Base-by-base conservation (phyloP, 2,888 invertebrate species). In the Drosophila peninsularis region DNA sequence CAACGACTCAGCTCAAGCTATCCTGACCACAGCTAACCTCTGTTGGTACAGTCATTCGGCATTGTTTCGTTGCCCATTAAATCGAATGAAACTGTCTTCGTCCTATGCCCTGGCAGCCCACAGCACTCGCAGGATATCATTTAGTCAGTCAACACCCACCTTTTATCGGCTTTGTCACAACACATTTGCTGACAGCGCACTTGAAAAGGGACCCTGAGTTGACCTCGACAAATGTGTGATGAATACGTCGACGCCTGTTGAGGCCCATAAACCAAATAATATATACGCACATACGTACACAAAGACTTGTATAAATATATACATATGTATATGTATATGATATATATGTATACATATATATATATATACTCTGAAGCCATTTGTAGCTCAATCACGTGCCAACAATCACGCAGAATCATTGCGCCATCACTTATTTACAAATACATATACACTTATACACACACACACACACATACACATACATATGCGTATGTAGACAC, bases 351-450 rank as follows among this genome's bases (percentile, higher is more conserved):
- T 36, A 36, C 6, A 14, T 17, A 27, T 19, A 53, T 3, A 39
- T 14, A 41, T 1, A 14, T 17, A 57, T 9, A 36, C 52, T 65
- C 55, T 34, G 52, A 4, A 50, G 62, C 61, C 78, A 67, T 82
- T 83, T 78, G 78, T 61, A 78, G 73, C 63, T 63, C 58, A 69
- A 71, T 76, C 83, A 82, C 83, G 82, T 82, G 73, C 69, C 78
- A 66, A 62, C 73, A 81, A 83, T 82, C 78, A 76, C 71, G 70
- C 80, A 80, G 78, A 83, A 70, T 83, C 83, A 83, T 82, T 83
- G 80, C 83, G 67, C 80, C 81, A 80, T 80, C 78, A 78, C 78
- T 80, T 80, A 82, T 82, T 76, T 57, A 72, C 64, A 73, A 65
- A 63, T 32, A 70, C n/a, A 41, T 13, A 37, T 14, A 37, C 17